These are phyloP conservation scores for Eristalinus aeneus DNA, from an alignment of 2,888 invertebrate species.

Conservation along the genomic window DNA sequence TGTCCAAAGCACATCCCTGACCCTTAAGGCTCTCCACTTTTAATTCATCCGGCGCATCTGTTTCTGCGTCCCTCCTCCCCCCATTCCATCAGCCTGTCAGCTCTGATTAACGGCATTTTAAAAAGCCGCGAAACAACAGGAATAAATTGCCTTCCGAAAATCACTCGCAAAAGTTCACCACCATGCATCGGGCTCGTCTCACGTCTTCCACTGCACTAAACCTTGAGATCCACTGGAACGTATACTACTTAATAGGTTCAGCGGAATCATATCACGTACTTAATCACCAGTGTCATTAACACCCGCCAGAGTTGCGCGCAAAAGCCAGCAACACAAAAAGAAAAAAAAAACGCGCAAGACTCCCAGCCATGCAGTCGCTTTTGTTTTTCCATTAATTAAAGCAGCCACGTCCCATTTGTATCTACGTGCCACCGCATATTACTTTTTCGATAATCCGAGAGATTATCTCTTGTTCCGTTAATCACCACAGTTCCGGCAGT, in stretches of 20 bases:
- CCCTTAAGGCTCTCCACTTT: too few relatives aligned
- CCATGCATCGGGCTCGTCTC: background rate
- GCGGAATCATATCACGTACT: slow-evolving; percentile 1
- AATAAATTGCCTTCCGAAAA: background rate
- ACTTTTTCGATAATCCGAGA: slow-evolving; percentile 14
- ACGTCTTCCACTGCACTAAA: background rate
- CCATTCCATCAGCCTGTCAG: too few relatives aligned
- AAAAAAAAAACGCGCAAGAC: background rate
- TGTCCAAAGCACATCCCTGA: too few relatives aligned
- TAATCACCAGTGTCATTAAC: slow-evolving; percentile 26
- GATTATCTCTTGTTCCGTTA: slow-evolving; percentile 38
- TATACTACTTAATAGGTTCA: background rate
- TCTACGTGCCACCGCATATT: slow-evolving; percentile 22
- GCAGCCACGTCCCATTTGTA: background rate
- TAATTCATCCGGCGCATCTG: too few relatives aligned
- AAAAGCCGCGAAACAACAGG: too few relatives aligned
- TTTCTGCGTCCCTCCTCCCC: too few relatives aligned
- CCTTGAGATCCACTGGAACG: background rate
- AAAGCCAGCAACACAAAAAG: background rate
- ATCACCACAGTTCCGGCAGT: slow-evolving; percentile 2
- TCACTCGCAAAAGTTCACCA: background rate
- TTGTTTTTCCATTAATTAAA: slow-evolving; percentile 16
- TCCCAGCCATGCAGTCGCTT: background rate
- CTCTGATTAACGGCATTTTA: too few relatives aligned
- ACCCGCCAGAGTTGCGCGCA: background rate